phyloP scores from a whole-genome alignment of 2,113 vertebrate genomes.

The Beaufortia kweichowensis region DNA sequence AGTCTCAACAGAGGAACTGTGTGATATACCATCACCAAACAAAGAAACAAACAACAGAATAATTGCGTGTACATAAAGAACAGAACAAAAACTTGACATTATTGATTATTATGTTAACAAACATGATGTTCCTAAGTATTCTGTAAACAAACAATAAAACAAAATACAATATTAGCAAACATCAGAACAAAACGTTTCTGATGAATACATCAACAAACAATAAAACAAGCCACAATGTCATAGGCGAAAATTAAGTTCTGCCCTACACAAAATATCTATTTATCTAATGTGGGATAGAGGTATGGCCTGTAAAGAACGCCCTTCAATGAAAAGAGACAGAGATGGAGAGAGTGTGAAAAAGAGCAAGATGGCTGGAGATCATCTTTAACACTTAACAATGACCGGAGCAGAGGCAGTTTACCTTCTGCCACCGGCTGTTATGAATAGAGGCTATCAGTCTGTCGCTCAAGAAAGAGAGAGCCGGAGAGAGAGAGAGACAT shows the following conservation, averaged over 20 bases:
- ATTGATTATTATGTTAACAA: not conserved
- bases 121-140: not conserved
- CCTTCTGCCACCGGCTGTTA: conserved; percentile 45
- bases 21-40: not conserved
- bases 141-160: not conserved
- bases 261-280: conserved; percentile 37
- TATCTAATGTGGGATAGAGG: conserved; percentile 32
- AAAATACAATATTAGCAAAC: too few species aligned
- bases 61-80: not conserved
- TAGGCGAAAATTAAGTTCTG: conserved; percentile 32
- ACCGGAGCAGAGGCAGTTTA: conserved; percentile 51
- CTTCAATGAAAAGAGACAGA: conserved; percentile 52
- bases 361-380: conserved; percentile 48
- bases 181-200: not conserved
- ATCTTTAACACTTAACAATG: conserved; percentile 59
- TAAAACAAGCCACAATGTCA: conserved; percentile 2
- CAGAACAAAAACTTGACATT: not conserved
- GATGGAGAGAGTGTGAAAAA: conserved; percentile 14
- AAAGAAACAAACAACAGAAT: not conserved
- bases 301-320: conserved; percentile 41
- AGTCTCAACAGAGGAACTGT: not conserved
- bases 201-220: not conserved
- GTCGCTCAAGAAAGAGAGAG: conserved; percentile 31
- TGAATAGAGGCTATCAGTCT: conserved; percentile 53
- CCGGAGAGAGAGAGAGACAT: conserved; percentile 65